Evolutionary conservation across 2,113 vertebrate genomes (phyloP).

Genomic region (Petroica traversi): DNA sequence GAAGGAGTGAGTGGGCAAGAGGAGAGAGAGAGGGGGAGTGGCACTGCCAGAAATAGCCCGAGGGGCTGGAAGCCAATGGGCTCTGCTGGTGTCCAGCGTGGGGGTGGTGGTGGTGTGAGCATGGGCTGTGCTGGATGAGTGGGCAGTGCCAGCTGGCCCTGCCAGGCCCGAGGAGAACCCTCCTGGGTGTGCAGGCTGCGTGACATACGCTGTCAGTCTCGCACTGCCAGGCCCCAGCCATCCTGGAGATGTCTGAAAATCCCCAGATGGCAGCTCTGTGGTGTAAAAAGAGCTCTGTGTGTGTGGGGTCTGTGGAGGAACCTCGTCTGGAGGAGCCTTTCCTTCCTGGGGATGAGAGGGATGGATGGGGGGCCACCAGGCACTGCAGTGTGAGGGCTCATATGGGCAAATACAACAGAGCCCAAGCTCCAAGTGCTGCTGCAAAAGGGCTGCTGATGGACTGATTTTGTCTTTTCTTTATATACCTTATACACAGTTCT

Average conservation of each 20-base stretch:
- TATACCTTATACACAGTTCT: too few species aligned
- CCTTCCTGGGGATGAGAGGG: neutral
- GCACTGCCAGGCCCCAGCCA: neutral
- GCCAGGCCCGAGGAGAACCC: accelerated
- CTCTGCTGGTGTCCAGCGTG: neutral
- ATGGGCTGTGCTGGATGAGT: accelerated
- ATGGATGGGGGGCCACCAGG: accelerated
- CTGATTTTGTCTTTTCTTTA: too few species aligned
- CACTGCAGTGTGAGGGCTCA: accelerated
- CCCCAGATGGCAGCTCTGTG: neutral
- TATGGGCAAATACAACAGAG: neutral
- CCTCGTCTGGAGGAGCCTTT: neutral
- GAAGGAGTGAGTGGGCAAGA: neutral
- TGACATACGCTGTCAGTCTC: neutral
- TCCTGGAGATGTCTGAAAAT: neutral
- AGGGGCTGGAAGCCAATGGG: neutral
- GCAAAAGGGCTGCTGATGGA: too few species aligned
- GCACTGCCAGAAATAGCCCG: neutral
- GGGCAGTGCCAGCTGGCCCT: accelerated
- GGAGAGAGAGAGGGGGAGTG: neutral
- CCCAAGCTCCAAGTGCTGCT: neutral
- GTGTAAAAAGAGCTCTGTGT: neutral
- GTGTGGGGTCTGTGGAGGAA: neutral
- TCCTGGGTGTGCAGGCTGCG: neutral
- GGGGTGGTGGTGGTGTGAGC: too few species aligned